Evolutionary conservation across 2,113 vertebrate genomes (phyloP), one percentile per base, ranked within the genome.

Genomic region (Hylia prasina): DNA sequence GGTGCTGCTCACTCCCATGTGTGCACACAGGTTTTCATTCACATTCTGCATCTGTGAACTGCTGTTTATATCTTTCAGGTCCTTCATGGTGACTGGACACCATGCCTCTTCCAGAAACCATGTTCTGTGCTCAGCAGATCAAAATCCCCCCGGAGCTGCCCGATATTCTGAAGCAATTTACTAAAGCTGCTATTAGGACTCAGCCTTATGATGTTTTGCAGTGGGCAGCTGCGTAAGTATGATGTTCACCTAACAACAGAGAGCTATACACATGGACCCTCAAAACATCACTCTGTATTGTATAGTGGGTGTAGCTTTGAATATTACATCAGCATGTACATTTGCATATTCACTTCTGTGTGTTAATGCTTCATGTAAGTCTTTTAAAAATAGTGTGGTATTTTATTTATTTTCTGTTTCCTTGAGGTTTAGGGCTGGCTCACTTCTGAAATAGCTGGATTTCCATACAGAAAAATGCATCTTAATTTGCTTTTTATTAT

Each of bases 41-140:
- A 4, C 13, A 1, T 70, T 37, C 58, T 88, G n/a, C 11, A 14
- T 57, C 42, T 66, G 13, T 75, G 72, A 81, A n/a, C 14, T 84
- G 44, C 33, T 91, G 37, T 30, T 53, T 69, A 7, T 30, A 82
- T 82, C 51, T 85, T 89, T 64, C 91, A 93, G 94, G 78, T 69
- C 35, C 7, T 58, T 21, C n/a, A n/a, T n/a, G n/a, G 16, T 65
- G 22, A 27, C 14, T 20, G 70, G 53, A 70, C 20, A 21, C 35
- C 79, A 99, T 99, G 99, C 98, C 99, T 76, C 98, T 97, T 87
- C 98, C 98, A 10, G 98, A 99, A 75, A 98, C 98, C 15, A 98
- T 99, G 94, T 99, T 98, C 93, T 99, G 99, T 89, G 94, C 98
- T 71, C 98, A 99, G 98, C 99, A 99, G 98, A 99, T 99, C 96